These are phyloP conservation scores for Hafferia zeledoni DNA, from an alignment of 2,797 vertebrate species.

Conservation along the genomic window DNA sequence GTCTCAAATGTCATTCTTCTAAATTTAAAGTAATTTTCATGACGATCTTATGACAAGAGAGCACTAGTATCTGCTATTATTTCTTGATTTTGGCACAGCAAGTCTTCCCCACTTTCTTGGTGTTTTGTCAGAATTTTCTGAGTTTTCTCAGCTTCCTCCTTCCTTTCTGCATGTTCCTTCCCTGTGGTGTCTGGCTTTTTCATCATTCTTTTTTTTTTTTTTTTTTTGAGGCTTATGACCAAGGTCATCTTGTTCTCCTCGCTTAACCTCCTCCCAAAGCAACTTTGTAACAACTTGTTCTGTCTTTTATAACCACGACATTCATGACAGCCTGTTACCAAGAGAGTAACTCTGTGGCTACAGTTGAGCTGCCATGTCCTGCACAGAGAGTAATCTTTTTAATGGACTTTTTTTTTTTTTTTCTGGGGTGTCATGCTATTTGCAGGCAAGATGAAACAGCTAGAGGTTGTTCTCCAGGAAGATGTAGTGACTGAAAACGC, in stretches of 20 bases:
- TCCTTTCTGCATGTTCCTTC: not conserved
- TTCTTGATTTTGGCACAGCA: not conserved
- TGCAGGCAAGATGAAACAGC: not conserved
- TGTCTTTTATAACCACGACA: not conserved
- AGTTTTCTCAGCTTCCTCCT: not conserved
- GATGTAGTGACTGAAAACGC: not conserved
- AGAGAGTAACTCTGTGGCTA: not conserved
- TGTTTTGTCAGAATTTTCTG: not conserved
- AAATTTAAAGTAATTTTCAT: constrained; percentile 27
- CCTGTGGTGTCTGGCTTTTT: not conserved
- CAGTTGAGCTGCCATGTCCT: not conserved
- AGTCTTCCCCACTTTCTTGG: not conserved
- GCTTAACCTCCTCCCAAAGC: not conserved
- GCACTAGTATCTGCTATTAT: constrained; percentile 11
- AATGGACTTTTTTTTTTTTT: not conserved
- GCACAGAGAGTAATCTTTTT: not conserved
- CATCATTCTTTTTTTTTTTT: not conserved
- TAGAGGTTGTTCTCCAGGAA: not conserved
- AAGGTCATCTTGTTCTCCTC: not conserved
- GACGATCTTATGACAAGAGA: not conserved
- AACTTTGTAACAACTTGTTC: not conserved
- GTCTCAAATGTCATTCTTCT: constrained; percentile 30
- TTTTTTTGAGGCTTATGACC: not conserved
- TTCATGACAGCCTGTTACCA: not conserved
- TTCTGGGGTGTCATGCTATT: not conserved